These are phyloP conservation scores for Halcyon leucocephala DNA, from an alignment of 2,797 vertebrate genomes.

Conservation along the genomic window DNA sequence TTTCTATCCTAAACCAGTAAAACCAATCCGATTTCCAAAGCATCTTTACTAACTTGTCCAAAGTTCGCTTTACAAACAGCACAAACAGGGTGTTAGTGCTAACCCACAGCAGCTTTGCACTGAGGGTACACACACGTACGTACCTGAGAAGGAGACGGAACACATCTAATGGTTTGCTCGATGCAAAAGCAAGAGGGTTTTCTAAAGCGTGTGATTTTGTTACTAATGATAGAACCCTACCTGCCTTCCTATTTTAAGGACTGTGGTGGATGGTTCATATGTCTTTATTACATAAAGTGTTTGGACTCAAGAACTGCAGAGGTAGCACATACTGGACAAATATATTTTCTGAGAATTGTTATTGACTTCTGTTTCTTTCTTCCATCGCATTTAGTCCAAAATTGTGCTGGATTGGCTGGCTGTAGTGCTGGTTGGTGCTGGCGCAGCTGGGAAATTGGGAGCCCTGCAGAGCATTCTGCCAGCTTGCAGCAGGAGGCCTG, in stretches of 20 bases:
- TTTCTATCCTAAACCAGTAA: background rate
- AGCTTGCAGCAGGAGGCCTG: background rate
- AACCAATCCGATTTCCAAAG: background rate
- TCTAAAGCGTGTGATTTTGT: background rate
- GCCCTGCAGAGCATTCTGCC: background rate
- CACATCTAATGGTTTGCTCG: fast-evolving
- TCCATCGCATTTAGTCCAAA: fast-evolving
- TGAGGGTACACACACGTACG: fast-evolving
- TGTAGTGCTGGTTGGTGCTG: background rate
- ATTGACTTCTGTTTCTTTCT: background rate
- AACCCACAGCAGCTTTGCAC: background rate
- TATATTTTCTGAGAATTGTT: background rate
- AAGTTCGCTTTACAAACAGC: background rate
- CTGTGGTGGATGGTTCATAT: background rate
- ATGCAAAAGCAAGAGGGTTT: background rate
- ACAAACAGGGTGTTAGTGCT: background rate
- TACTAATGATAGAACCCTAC: background rate
- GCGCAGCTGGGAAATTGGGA: background rate
- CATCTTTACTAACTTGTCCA: background rate
- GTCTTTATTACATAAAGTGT: background rate
- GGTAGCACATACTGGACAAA: fast-evolving
- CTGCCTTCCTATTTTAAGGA: background rate
- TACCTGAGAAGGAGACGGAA: background rate
- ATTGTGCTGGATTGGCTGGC: background rate
- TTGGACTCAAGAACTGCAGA: background rate